Percentiles rank a stretch among this genome's conserved stretches.
phyloP scores from a whole-genome alignment of 2,888 invertebrate genomes.

The Epistrophe grossulariae region DNA sequence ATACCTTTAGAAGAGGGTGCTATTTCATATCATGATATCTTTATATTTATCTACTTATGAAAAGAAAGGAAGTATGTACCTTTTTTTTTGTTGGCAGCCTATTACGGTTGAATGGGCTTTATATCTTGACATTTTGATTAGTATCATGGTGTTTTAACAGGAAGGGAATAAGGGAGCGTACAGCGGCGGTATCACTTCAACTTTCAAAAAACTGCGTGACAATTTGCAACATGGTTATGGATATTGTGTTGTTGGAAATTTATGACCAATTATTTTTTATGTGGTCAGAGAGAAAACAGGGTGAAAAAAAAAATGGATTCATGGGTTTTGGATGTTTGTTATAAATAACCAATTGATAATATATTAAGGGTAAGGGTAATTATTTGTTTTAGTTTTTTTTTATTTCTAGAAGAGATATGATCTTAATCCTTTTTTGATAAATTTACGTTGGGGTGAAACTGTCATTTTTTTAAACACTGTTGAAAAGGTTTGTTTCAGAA shows the following conservation, averaged over 20 bases:
- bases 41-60: background rate
- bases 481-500: background rate
- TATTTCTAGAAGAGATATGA: background rate
- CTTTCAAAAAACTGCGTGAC: constrained; percentile 61
- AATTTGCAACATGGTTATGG: constrained; percentile 48
- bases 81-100: constrained; percentile 52
- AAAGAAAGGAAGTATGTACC: constrained; percentile 12
- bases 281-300: constrained; percentile 28
- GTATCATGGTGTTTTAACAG: constrained; percentile 47
- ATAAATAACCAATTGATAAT: constrained; percentile 71
- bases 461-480: background rate
- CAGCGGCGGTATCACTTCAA: constrained; percentile 48
- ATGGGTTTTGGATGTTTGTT: constrained; percentile 16
- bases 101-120: constrained; percentile 65
- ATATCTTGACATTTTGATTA: constrained; percentile 60
- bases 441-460: background rate
- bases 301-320: background rate
- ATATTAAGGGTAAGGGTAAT: constrained; percentile 44
- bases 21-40: background rate
- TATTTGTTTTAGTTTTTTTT: constrained; percentile 1
- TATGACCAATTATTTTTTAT: constrained; percentile 38
- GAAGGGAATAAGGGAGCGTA: constrained; percentile 14
- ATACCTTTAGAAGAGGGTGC: constrained; percentile 8
- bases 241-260: constrained; percentile 35
- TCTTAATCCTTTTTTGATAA: background rate